phyloP scores from a whole-genome alignment of 2,113 vertebrate species.

The Platysteira castanea region DNA sequence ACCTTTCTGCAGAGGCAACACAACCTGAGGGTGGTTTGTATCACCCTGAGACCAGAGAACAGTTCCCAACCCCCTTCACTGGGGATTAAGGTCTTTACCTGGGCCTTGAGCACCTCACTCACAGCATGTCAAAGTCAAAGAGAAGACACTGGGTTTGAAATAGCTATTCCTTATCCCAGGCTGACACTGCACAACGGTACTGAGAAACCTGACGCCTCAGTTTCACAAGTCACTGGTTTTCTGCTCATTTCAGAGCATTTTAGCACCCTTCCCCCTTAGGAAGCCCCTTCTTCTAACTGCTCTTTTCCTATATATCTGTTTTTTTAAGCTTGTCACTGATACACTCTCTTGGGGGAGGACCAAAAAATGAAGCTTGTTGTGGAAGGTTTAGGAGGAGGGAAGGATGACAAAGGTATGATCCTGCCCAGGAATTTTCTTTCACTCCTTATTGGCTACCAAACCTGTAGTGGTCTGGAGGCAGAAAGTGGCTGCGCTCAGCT shows the following conservation, averaged over 20 bases:
- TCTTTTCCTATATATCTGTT: neutral
- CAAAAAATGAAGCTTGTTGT: rapidly evolving
- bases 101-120: neutral
- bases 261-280: neutral
- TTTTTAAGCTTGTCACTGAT: neutral
- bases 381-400: neutral
- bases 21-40: neutral
- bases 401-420: neutral
- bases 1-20: neutral
- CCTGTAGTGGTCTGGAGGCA: neutral
- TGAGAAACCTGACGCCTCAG: neutral
- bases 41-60: neutral
- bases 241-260: neutral
- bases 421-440: neutral
- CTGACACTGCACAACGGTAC: rapidly evolving
- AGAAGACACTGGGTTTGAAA: neutral
- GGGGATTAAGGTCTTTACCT: neutral
- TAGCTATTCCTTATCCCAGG: neutral
- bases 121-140: neutral
- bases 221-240: neutral
- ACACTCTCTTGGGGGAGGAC: neutral
- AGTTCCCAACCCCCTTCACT: neutral
- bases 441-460: neutral
- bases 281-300: neutral
- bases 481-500: neutral